Percentiles rank a stretch among this genome's conserved stretches.
These are phyloP conservation scores for Oreochromis niloticus DNA, from an alignment of 2,113 vertebrate species.

Conservation along the genomic window DNA sequence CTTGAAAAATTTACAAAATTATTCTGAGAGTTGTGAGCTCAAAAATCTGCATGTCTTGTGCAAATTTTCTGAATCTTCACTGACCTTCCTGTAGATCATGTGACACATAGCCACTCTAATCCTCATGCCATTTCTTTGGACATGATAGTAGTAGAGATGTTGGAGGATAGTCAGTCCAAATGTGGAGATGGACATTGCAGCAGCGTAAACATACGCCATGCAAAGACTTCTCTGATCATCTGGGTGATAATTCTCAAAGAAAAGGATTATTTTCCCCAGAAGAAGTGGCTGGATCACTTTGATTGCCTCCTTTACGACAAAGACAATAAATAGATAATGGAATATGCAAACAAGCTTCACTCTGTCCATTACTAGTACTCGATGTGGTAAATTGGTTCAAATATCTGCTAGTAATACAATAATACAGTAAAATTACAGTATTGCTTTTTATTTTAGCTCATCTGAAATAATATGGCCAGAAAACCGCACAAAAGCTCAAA, in stretches of 20 bases:
- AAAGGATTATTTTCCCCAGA: constrained; percentile 81
- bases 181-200: constrained; percentile 73
- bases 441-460: not conserved
- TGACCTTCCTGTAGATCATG: constrained; percentile 81
- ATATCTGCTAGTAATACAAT: not conserved
- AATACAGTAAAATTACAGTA: not conserved
- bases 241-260: constrained; percentile 77
- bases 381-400: not conserved
- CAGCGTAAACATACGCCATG: constrained; percentile 69
- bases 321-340: not conserved
- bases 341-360: not conserved
- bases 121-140: constrained; percentile 85
- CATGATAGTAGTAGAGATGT: constrained; percentile 86
- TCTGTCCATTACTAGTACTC: not conserved
- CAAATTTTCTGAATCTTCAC: not conserved
- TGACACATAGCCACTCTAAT: constrained; percentile 86
- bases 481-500: not conserved
- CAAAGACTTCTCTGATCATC: constrained; percentile 37
- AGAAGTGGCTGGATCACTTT: constrained; percentile 85
- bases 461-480: not conserved
- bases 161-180: constrained; percentile 77
- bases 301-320: constrained; percentile 72
- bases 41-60: not conserved
- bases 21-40: not conserved
- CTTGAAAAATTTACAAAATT: not conserved